A percentile compares a stretch with the other conserved stretches of the same genome.
These are phyloP conservation scores for Teleiodes luculella DNA, from an alignment of 2,888 invertebrate species.

Conservation along the genomic window DNA sequence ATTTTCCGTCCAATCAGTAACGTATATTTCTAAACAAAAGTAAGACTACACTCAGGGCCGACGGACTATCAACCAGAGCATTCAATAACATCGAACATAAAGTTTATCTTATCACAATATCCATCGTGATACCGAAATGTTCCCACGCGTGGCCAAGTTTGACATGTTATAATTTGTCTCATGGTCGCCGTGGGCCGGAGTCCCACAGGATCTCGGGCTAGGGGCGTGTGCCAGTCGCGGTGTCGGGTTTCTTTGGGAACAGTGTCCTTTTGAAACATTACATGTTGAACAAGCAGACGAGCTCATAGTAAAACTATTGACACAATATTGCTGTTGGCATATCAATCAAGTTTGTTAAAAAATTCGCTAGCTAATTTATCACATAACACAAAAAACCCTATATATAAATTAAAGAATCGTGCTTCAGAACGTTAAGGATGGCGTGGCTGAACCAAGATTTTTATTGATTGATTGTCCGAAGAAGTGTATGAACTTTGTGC, in stretches of 20 bases:
- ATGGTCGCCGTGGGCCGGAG: constrained; percentile 22
- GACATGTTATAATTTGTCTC: constrained; percentile 34
- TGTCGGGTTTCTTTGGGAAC: constrained; percentile 69
- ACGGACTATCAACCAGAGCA: not conserved
- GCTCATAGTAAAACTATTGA: not conserved
- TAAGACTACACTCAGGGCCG: no score
- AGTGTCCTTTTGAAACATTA: not conserved
- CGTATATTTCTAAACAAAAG: no score
- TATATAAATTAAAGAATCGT: no score
- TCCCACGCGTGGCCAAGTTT: constrained; percentile 17
- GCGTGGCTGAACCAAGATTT: no score
- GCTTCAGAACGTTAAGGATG: no score
- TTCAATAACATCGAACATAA: not conserved
- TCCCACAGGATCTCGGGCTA: constrained; percentile 32
- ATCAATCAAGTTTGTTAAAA: no score
- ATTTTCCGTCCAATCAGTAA: no score
- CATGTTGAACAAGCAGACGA: not conserved
- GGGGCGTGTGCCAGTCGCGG: constrained; percentile 40
- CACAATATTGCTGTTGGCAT: no score
- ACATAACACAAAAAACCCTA: no score
- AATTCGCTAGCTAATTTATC: no score
- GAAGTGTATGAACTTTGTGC: no score
- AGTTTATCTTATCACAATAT: not conserved
- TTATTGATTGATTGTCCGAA: no score
- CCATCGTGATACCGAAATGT: constrained; percentile 5